A percentile compares a stretch with the other conserved stretches of the same genome.
These are phyloP conservation scores for Phalera bucephala DNA, from an alignment of 2,888 invertebrate species.

Conservation along the genomic window DNA sequence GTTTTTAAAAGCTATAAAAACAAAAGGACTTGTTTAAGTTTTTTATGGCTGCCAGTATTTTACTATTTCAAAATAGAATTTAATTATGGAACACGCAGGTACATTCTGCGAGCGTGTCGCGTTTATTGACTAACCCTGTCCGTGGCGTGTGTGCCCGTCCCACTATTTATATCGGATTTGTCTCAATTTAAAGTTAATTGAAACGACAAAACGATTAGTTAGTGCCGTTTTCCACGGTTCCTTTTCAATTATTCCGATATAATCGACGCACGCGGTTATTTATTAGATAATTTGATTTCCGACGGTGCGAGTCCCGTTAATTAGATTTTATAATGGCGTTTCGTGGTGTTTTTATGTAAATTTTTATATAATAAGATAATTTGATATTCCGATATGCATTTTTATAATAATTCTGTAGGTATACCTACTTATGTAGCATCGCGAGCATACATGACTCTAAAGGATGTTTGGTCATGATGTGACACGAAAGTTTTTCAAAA, in stretches of 20 bases:
- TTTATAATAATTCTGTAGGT: too few relatives aligned
- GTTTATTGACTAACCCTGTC: slow-evolving; percentile 8
- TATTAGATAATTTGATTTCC: slow-evolving; percentile 67
- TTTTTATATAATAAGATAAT: too few relatives aligned
- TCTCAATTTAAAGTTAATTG: slow-evolving; percentile 59
- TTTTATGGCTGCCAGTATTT: not conserved
- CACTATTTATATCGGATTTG: slow-evolving; percentile 48
- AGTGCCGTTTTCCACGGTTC: slow-evolving; percentile 40
- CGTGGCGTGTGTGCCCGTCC: slow-evolving; percentile 12
- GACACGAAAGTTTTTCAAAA: too few relatives aligned
- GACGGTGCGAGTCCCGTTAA: slow-evolving; percentile 35
- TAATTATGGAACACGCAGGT: too few relatives aligned
- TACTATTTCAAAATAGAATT: not conserved
- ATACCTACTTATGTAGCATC: too few relatives aligned
- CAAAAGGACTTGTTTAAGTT: too few relatives aligned
- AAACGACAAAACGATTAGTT: slow-evolving; percentile 62
- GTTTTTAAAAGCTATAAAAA: too few relatives aligned
- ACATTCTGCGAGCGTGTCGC: not conserved
- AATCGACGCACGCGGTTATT: slow-evolving; percentile 49
- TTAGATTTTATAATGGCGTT: slow-evolving; percentile 22
- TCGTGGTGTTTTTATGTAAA: too few relatives aligned
- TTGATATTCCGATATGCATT: too few relatives aligned
- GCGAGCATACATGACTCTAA: too few relatives aligned
- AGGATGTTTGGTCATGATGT: too few relatives aligned
- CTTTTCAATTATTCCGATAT: slow-evolving; percentile 52